phyloP scores from a whole-genome alignment of 30 jellyfish, hydroid and myxozoan species.

The Pelagia noctiluca region DNA sequence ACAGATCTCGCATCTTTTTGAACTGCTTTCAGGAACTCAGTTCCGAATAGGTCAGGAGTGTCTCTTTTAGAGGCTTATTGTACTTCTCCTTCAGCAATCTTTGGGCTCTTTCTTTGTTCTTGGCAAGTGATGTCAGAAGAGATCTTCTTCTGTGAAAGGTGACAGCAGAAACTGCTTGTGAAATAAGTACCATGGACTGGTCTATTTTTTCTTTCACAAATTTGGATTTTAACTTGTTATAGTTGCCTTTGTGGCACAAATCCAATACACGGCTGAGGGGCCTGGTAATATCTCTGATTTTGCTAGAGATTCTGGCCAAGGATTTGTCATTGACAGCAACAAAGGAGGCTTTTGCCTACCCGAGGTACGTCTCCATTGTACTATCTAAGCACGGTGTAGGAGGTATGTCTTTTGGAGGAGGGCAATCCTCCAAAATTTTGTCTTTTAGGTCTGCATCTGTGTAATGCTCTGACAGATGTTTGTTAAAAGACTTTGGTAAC shows the following conservation, averaged over 20 bases:
- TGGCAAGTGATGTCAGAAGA: neutral
- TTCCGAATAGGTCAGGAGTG: neutral
- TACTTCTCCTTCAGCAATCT: neutral
- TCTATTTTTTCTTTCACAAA: neutral
- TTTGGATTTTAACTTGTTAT: neutral
- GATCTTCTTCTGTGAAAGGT: neutral
- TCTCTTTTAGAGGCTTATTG: neutral
- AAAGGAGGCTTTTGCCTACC: slow-evolving; percentile 1
- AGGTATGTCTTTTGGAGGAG: too few relatives aligned
- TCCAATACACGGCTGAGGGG: too few relatives aligned
- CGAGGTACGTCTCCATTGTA: neutral
- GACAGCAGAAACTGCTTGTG: neutral
- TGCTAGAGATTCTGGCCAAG: slow-evolving; percentile 4
- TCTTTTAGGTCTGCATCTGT: neutral
- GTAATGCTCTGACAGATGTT: too few relatives aligned
- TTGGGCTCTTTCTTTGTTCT: neutral
- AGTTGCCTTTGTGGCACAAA: slow-evolving; percentile 1
- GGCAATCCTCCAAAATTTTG: too few relatives aligned
- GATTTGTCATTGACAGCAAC: neutral
- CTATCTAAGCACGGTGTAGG: too few relatives aligned
- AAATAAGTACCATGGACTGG: neutral
- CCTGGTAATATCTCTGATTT: neutral
- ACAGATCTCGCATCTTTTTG: slow-evolving; percentile 18
- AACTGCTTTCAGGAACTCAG: neutral
- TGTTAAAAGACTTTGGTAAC: too few relatives aligned